Evolutionary conservation across 2,888 invertebrate species (phyloP).

Genomic region (Metalampra italica): DNA sequence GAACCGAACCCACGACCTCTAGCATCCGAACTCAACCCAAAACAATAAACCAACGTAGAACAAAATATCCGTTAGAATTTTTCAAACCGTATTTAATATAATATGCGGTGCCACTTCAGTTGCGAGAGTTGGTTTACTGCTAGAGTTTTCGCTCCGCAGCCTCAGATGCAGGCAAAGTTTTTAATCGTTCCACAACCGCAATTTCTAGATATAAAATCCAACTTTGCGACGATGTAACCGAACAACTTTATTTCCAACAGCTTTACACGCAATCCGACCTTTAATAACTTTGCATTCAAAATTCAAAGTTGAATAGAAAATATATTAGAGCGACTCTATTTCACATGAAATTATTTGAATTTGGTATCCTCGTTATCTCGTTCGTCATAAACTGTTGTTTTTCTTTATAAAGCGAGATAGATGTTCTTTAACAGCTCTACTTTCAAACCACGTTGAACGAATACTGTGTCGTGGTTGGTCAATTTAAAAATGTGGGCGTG

Average conservation of each 20-base stretch:
- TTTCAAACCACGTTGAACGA: constrained; percentile 32
- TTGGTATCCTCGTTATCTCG: constrained; percentile 14
- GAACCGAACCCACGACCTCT: no score
- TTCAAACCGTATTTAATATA: no score
- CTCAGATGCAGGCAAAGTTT: neutral
- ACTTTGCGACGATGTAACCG: neutral
- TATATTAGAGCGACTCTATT: neutral
- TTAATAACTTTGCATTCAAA: neutral
- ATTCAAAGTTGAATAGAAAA: neutral
- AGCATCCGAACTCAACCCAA: no score
- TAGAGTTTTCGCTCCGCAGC: no score
- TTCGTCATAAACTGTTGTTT: constrained; percentile 12
- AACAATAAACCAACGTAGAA: no score
- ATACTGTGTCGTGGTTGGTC: constrained; percentile 43
- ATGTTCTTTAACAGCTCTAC: constrained; percentile 18
- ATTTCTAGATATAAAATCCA: neutral
- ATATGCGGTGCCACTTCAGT: no score
- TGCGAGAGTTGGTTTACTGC: no score
- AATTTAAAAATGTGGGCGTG: constrained; percentile 50
- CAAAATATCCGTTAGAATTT: no score
- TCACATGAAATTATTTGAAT: constrained; percentile 6
- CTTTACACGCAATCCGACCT: neutral
- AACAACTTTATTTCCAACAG: neutral
- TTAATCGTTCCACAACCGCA: neutral
- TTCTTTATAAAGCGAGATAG: constrained; percentile 6